Conservation (phyloP, 2,113 vertebrate species). For the Tor tambroides region DNA sequence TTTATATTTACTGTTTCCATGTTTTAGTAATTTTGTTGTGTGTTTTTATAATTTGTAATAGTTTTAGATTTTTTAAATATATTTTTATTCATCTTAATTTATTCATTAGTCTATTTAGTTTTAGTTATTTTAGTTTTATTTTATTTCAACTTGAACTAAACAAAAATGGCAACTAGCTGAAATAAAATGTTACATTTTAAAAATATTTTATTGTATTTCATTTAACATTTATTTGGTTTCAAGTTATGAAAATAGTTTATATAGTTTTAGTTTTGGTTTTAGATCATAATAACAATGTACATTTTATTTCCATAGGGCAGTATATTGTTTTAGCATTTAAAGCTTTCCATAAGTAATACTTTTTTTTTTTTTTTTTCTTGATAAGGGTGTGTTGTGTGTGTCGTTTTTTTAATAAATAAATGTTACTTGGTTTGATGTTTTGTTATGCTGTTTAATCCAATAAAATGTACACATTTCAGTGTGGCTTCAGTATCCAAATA, state of each 20-base stretch:
- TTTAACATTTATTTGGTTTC: neutral
- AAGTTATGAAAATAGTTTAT: neutral
- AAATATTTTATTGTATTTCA: neutral
- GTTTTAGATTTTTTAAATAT: neutral
- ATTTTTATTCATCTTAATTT: neutral
- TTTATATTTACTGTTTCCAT: neutral
- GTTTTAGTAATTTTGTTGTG: neutral
- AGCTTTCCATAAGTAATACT: neutral
- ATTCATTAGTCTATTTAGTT: neutral
- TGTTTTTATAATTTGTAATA: neutral
- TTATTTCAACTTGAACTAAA: neutral
- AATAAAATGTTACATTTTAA: neutral
- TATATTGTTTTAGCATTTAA: neutral
- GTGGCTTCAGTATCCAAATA: neutral
- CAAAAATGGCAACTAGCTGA: neutral
- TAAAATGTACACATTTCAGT: neutral
- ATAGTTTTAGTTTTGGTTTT: neutral
- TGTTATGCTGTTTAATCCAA: neutral
- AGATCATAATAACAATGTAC: neutral
- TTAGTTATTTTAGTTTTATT: neutral
- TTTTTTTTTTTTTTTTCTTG: neutral
- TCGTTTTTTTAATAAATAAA: neutral
- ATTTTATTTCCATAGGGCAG: neutral
- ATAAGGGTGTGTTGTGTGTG: neutral
- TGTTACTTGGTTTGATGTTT: neutral